These are phyloP conservation scores for Loriculus beryllinus DNA, from an alignment of 2,797 vertebrate species.

Conservation along the genomic window DNA sequence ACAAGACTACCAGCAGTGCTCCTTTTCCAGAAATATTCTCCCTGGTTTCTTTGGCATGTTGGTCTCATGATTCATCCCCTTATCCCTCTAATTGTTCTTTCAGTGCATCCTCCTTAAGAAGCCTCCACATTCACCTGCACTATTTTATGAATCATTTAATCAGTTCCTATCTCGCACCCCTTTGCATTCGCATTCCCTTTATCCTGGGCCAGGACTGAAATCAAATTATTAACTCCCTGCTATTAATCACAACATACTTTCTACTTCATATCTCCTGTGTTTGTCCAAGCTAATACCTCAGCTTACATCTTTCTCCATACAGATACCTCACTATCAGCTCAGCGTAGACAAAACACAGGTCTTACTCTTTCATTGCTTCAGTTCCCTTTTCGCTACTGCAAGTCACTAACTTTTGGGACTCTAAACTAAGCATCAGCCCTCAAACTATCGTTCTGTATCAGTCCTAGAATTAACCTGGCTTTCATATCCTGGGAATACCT, in stretches of 20 bases:
- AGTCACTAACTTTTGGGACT: background rate
- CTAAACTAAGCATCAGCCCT: background rate
- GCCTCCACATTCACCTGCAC: background rate
- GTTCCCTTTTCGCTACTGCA: background rate
- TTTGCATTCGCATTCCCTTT: background rate
- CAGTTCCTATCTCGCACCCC: background rate
- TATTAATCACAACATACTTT: background rate
- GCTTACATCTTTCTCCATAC: fast-evolving
- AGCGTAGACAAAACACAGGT: background rate
- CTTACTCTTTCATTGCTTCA: background rate
- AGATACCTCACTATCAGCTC: background rate
- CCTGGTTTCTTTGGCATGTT: background rate
- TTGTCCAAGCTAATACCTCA: background rate
- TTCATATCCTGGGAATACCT: background rate
- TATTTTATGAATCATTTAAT: background rate
- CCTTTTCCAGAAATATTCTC: background rate
- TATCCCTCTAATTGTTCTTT: background rate
- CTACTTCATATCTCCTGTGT: background rate
- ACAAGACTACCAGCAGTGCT: background rate
- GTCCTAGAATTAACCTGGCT: background rate
- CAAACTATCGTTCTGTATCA: background rate
- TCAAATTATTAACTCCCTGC: background rate
- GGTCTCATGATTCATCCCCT: background rate
- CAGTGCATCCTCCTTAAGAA: background rate
- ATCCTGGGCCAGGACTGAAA: background rate